Base-by-base conservation (phyloP, 2,797 vertebrate species). In the Myotis daubentonii region DNA sequence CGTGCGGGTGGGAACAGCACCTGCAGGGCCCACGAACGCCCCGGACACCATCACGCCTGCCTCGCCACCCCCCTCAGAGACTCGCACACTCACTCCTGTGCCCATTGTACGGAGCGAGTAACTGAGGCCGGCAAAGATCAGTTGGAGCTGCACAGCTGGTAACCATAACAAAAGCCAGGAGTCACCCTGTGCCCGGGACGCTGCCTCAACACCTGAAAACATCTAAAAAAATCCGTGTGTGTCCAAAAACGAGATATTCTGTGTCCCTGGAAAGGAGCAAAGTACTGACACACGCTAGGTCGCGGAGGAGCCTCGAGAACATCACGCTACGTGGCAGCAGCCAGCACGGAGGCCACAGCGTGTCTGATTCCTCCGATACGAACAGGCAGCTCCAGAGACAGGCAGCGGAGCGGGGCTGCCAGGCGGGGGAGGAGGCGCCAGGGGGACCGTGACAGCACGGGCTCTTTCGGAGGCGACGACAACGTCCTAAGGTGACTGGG, bases 71-170 rank as follows among this genome's bases (percentile, higher is more conserved):
- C 1, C 19, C 30, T 47, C 41, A 20, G 25, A 55, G 44, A 44
- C 1, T 10, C 0, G 0, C 41, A 8, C 10, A 0, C 55, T 8
- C 44, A 8, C 33, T 33, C 84, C 66, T 4, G 12, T 8, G 10
- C 68, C 68, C 47, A 6, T 28, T 49, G n/a, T 8, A 41, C 8
- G 0, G 75, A 71, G 3, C 0, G 6, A 41, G 44, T 8, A 20
- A 51, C 44, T 16, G 91, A 62, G 82, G 74, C 51, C 12, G 0
- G 51, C 62, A 10, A 19, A 25, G 25, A 20, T 15, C 41, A 10
- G 4, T 13, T 2, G 33, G 74, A n/a, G 17, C 10, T 5, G 6
- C 30, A 30, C 25, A 19, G 70, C 76, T 15, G 4, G 10, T 7
- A 4, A 23, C 38, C 57, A 2, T 25, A 33, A 66, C 7, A 0